Evolutionary conservation across 2,888 invertebrate genomes (phyloP).

Genomic region (Agriopis marginaria): DNA sequence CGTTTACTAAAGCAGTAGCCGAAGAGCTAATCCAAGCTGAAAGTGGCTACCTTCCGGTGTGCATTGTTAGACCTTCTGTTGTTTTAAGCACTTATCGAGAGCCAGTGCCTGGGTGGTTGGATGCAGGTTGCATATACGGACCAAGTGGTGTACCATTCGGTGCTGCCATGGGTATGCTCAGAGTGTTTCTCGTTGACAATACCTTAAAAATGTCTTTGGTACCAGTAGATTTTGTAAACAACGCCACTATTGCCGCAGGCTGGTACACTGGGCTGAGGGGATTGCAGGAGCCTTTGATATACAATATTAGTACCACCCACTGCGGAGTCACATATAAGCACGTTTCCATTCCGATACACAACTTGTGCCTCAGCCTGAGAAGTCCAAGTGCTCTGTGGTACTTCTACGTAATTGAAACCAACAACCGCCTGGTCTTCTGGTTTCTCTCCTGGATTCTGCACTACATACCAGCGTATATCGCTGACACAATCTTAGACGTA

Average conservation of each 20-base stretch:
- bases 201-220: neutral
- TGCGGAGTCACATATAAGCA: neutral
- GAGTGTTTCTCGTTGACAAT: neutral
- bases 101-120: conserved; percentile 1
- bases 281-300: neutral
- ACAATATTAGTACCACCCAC: neutral
- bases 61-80: neutral
- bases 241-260: neutral
- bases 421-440: neutral
- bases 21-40: neutral
- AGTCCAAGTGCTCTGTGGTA: neutral
- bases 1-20: neutral
- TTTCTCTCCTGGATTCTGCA: neutral
- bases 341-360: neutral
- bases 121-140: neutral
- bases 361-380: neutral
- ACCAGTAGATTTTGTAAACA: neutral
- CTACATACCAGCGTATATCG: neutral
- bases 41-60: neutral
- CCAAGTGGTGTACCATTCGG: neutral
- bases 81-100: neutral
- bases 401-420: neutral
- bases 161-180: neutral
- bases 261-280: neutral
- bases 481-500: neutral